Evolutionary conservation across 2,888 invertebrate species (phyloP).

Genomic region (Ferrisia virgata): DNA sequence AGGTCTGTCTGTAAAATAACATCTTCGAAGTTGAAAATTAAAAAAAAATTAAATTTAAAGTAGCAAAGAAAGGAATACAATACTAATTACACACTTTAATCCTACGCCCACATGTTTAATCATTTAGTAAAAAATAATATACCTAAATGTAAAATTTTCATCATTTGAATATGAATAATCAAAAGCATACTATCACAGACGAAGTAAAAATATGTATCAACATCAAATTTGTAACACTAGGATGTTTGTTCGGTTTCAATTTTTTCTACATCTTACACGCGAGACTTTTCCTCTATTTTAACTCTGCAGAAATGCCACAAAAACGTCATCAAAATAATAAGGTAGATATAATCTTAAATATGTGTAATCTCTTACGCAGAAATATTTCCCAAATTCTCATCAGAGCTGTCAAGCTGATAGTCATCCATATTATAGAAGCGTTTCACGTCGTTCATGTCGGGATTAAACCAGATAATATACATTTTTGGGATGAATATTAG

Average conservation of each 20-base stretch:
- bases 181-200: neutral
- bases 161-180: too few relatives aligned
- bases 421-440: neutral
- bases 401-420: neutral
- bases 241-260: neutral
- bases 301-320: neutral
- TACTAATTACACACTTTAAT: neutral
- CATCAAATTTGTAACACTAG: neutral
- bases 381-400: neutral
- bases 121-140: neutral
- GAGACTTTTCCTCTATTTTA: neutral
- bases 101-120: neutral
- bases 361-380: neutral
- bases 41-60: neutral
- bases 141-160: too few relatives aligned
- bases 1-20: neutral
- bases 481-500: conserved; percentile 6
- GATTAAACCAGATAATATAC: conserved; percentile 9
- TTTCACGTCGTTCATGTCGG: neutral
- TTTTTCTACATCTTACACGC: neutral
- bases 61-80: neutral
- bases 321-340: neutral
- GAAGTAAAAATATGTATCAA: neutral
- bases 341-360: neutral
- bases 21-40: neutral